A percentile compares a stretch with the other conserved stretches of the same genome.
These are phyloP conservation scores for Corvus hawaiiensis DNA, from an alignment of 2,113 vertebrate species.

Conservation along the genomic window DNA sequence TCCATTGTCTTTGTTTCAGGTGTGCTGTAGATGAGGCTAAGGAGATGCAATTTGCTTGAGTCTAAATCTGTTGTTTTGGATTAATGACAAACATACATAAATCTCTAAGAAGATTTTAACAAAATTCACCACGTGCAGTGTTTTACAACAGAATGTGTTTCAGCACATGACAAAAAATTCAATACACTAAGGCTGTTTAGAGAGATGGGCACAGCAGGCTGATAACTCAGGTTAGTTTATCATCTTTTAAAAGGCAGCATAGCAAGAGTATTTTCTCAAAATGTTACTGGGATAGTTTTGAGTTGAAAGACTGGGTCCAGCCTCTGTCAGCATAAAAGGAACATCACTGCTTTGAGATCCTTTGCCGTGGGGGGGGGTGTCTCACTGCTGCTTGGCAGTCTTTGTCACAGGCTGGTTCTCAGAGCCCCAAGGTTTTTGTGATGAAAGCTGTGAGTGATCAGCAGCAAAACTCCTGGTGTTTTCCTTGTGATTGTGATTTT, in stretches of 20 bases:
- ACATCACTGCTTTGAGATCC: not conserved
- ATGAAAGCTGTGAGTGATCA: not conserved
- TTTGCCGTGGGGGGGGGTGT: not conserved
- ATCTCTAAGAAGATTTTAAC: not conserved
- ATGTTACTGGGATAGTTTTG: not conserved
- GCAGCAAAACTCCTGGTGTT: not conserved
- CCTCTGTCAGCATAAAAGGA: not conserved
- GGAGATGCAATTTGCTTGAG: not conserved
- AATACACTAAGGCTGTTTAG: not conserved
- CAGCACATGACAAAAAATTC: not conserved
- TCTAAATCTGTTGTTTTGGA: not conserved
- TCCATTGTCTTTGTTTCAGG: constrained; percentile 14
- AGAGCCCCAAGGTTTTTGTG: not conserved
- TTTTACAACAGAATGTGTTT: not conserved
- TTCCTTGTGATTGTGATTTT: not conserved
- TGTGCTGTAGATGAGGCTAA: not conserved
- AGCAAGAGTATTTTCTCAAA: not conserved
- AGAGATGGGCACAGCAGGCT: not conserved
- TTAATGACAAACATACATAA: no score
- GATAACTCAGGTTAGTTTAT: not conserved
- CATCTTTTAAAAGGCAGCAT: not conserved
- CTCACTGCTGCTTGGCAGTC: not conserved
- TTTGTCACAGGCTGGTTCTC: not conserved
- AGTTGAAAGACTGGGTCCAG: not conserved
- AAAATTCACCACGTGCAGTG: not conserved